Evolutionary conservation across 92 coral and sea anemone genomes (phyloP).

Genomic region (Bergia sp.): DNA sequence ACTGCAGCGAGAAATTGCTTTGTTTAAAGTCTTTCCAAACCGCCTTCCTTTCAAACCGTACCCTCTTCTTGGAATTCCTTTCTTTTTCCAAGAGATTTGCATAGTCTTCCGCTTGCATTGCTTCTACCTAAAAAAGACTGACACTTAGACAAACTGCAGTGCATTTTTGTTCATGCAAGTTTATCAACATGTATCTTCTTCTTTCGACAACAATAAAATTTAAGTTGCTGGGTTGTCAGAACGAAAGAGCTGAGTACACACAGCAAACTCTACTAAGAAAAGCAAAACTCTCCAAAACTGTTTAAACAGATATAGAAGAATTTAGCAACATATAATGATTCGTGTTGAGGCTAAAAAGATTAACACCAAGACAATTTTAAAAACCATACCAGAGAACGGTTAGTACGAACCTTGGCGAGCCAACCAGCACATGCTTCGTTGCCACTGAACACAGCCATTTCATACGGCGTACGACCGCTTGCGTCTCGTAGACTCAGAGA

Average conservation of each 20-base stretch:
- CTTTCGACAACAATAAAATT: too few relatives aligned
- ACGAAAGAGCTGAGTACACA: too few relatives aligned
- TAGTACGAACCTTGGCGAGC: slow-evolving; percentile 60
- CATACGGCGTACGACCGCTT: slow-evolving; percentile 80
- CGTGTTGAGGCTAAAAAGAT: too few relatives aligned
- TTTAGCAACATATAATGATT: too few relatives aligned
- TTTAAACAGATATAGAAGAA: too few relatives aligned
- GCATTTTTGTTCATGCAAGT: too few relatives aligned
- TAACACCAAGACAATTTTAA: too few relatives aligned
- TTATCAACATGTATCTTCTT: too few relatives aligned
- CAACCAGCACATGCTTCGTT: slow-evolving; percentile 85
- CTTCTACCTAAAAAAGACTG: slow-evolving; percentile 58
- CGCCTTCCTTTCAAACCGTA: slow-evolving; percentile 87
- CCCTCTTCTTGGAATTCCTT: slow-evolving; percentile 64
- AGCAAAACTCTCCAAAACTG: too few relatives aligned
- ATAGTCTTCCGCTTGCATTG: slow-evolving; percentile 53
- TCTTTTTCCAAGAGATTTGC: slow-evolving; percentile 61
- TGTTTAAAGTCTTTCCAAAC: slow-evolving; percentile 73
- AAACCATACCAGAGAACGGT: neutral
- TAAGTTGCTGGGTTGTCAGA: too few relatives aligned
- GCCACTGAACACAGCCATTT: slow-evolving; percentile 77
- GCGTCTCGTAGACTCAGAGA: slow-evolving; percentile 72
- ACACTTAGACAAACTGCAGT: too few relatives aligned
- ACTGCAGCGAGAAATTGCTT: slow-evolving; percentile 56
- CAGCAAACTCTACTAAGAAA: too few relatives aligned